Evolutionary conservation across 2,888 invertebrate species (phyloP), one percentile per base, ranked within the genome.

Genomic region (Mamestra brassicae): DNA sequence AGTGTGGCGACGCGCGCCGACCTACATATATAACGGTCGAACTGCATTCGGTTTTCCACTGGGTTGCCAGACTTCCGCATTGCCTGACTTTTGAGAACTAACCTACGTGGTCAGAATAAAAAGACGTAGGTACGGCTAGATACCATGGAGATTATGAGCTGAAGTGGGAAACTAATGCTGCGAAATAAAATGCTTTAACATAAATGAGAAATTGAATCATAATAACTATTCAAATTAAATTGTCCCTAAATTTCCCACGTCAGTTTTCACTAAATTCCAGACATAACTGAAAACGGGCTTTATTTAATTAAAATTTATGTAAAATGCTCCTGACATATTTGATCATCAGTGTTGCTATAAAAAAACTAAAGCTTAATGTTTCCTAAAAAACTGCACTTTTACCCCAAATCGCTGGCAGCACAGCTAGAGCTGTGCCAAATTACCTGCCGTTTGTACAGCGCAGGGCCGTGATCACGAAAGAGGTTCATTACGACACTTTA

Each of bases 401-500:
- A 65, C 52, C 58, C 38, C 13, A 15, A 52, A 62, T 68, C 52
- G 54, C 73, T 76, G 82, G 83, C 80, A 85, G 74, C 82, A 70
- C 83, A 47, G 47, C 62, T 67, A 82, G 74, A 76, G 74, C 70
- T 68, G 78, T 71, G 80, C 85, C 81, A 85, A 87, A 89, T 88
- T 82, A 82, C 76, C 66, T 65, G 76, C 57, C 61, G 57, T 58
- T 26, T 34, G 50, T 79, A 38, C 54, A 69, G 64, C 65, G 70
- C 63, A 58, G 79, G 65, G 38, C 45, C 67, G 72, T 74, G 81
- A 85, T 86, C 88, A 83, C 87, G 74, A 87, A 81, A 85, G 84
- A 83, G 85, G 80, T 85, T 86, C 80, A 86, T 89, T 87, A 86
- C 76, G 65, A 75, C 85, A 85, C 83, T 80, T 83, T 81, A 64